These are phyloP conservation scores for Cichlasoma orientale DNA, from an alignment of 2,797 vertebrate species.

Conservation along the genomic window DNA sequence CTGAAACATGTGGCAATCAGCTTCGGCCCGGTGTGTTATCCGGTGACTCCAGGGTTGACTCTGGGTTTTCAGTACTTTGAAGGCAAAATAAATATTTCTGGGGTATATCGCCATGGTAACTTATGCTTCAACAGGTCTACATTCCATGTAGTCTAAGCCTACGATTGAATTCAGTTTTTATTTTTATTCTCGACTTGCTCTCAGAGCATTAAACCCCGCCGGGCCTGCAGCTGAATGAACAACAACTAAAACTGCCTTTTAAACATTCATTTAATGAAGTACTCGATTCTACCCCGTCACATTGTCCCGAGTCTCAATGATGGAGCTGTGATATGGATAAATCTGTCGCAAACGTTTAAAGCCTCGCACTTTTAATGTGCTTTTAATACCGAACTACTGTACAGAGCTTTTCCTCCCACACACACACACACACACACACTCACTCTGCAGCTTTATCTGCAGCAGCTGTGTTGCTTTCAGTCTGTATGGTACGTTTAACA, in stretches of 20 bases:
- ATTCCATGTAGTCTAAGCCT: neutral
- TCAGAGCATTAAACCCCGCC: neutral
- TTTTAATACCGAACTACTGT: neutral
- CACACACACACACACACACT: too few relatives aligned
- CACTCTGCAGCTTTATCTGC: neutral
- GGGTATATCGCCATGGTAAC: too few relatives aligned
- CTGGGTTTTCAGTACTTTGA: too few relatives aligned
- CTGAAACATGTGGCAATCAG: neutral
- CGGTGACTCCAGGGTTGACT: too few relatives aligned
- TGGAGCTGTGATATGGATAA: too few relatives aligned
- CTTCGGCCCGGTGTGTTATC: too few relatives aligned
- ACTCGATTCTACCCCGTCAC: neutral
- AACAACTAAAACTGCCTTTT: accelerated
- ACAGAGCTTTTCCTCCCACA: neutral
- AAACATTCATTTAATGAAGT: neutral
- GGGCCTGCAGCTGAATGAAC: neutral
- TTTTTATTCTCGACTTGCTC: neutral
- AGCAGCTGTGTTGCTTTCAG: neutral
- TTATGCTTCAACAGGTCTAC: accelerated
- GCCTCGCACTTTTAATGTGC: neutral
- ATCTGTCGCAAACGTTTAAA: neutral
- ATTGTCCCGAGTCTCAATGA: too few relatives aligned
- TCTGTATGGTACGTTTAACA: neutral
- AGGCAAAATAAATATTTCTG: too few relatives aligned
- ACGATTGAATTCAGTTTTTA: neutral